These are phyloP conservation scores for Leptogaster cylindrica DNA, from an alignment of 2,888 invertebrate species.

Conservation along the genomic window DNA sequence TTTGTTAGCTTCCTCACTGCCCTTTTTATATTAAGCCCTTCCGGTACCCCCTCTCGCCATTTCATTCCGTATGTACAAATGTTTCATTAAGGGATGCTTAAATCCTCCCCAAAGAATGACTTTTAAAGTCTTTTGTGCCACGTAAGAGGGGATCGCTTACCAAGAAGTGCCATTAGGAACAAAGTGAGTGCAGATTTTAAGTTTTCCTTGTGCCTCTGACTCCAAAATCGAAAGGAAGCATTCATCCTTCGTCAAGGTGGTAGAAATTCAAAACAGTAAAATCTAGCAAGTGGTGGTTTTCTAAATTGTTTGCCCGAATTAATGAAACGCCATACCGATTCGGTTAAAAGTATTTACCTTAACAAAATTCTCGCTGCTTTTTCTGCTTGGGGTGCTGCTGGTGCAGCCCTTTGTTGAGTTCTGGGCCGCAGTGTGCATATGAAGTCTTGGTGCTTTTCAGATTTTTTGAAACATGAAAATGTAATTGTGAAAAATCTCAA, in stretches of 20 bases:
- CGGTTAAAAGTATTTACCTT: constrained; percentile 21
- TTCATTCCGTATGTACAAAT: constrained; percentile 1
- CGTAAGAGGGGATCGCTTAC: constrained; percentile 33
- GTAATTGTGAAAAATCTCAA: constrained; percentile 44
- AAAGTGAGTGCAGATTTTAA: constrained; percentile 28
- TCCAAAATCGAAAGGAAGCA: constrained; percentile 15
- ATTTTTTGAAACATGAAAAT: constrained; percentile 46
- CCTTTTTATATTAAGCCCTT: constrained; percentile 22
- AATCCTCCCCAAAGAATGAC: constrained; percentile 34
- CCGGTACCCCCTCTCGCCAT: neutral
- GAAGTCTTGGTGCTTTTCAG: constrained; percentile 34
- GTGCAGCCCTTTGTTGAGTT: neutral
- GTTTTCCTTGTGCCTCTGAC: constrained; percentile 11
- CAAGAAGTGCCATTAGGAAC: constrained; percentile 30
- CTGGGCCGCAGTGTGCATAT: neutral
- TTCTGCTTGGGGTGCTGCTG: neutral
- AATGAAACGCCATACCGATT: constrained; percentile 15
- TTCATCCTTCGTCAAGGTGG: constrained; percentile 26
- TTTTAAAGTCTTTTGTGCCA: constrained; percentile 34
- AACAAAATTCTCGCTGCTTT: constrained; percentile 16
- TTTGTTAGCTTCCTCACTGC: neutral
- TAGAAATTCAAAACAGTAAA: constrained; percentile 33
- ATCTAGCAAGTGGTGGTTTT: constrained; percentile 6
- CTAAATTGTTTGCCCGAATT: constrained; percentile 8
- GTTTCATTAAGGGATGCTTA: constrained; percentile 40